Conservation (phyloP, 2,888 invertebrate genomes). For the Lysandra coridon region DNA sequence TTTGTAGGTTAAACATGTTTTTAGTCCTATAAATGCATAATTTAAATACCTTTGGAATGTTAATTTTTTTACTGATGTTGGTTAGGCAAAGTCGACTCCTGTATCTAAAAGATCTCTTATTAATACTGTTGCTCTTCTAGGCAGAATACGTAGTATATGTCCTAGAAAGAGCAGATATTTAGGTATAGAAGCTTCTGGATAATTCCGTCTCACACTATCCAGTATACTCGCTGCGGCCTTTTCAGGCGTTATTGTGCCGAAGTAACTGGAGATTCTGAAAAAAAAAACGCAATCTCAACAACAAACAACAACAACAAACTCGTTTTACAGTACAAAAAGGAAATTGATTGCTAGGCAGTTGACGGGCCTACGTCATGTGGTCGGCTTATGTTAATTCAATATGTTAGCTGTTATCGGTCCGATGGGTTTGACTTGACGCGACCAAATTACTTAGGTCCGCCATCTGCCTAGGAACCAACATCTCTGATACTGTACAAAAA, state of each 20-base stretch:
- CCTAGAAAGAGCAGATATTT: constrained; percentile 80
- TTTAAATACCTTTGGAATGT: neutral
- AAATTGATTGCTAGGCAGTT: no score
- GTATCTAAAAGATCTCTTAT: constrained; percentile 82
- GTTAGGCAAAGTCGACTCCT: constrained; percentile 82
- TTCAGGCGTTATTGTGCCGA: constrained; percentile 81
- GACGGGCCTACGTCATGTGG: no score
- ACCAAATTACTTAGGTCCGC: no score
- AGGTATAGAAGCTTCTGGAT: constrained; percentile 83
- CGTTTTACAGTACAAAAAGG: no score
- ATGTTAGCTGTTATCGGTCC: no score
- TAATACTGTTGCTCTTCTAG: constrained; percentile 81
- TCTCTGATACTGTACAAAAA: no score
- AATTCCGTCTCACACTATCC: constrained; percentile 82
- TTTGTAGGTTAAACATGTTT: neutral
- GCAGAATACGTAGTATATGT: constrained; percentile 80
- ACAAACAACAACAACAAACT: no score
- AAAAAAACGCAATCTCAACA: neutral
- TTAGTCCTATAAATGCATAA: neutral
- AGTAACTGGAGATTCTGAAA: constrained; percentile 83
- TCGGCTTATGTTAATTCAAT: no score
- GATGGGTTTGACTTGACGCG: no score
- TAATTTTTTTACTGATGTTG: neutral
- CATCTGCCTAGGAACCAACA: no score
- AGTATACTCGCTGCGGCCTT: constrained; percentile 81